Evolutionary conservation across 30 jellyfish, hydroid and myxozoan species (phyloP), one percentile per base, ranked within the genome.

Genomic region (Phacellophora camtschatica): DNA sequence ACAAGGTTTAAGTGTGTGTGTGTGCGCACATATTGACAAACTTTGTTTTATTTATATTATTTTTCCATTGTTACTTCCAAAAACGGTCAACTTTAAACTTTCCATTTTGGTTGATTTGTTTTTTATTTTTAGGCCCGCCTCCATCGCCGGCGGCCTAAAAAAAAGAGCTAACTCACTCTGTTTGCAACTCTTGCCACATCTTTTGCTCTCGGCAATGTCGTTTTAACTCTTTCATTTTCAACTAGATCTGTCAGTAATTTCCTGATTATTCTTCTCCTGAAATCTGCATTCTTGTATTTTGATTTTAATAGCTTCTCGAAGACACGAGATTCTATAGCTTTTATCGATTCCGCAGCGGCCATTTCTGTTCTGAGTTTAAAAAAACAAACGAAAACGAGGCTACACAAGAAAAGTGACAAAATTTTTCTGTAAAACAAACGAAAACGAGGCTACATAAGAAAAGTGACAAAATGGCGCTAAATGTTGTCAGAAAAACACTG

Each of bases 121-220:
- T n/a, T n/a, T n/a, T n/a, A n/a, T n/a, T n/a, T n/a, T n/a, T n/a
- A n/a, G n/a, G n/a, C n/a, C n/a, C n/a, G n/a, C n/a, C n/a, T n/a
- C n/a, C n/a, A 55, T 19, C 24, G 9, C 8, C 23, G 32, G 69
- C 12, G 30, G 19, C 31, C 78, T 31, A 20, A 48, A 51, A 25
- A 30, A 20, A 23, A 24, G 10, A 19, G 16, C 68, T 6, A 0
- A 27, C 98, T 34, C 89, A 90, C 98, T 92, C 95, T 75, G 74
- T 90, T 89, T 34, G 98, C 90, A 18, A 90, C 85, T 32, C 98
- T 68, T 37, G 98, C 75, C 61, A 90, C 53, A 48, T 77, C 98
- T 51, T 70, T 81, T 1, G 96, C 95, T 48, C 88, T 77, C 57
- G 85, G 68, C 39, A 71, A 73, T 16, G 96, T 76, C 2, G 89